phyloP scores from a whole-genome alignment of 2,888 invertebrate genomes.

The Tribolium freemani region DNA sequence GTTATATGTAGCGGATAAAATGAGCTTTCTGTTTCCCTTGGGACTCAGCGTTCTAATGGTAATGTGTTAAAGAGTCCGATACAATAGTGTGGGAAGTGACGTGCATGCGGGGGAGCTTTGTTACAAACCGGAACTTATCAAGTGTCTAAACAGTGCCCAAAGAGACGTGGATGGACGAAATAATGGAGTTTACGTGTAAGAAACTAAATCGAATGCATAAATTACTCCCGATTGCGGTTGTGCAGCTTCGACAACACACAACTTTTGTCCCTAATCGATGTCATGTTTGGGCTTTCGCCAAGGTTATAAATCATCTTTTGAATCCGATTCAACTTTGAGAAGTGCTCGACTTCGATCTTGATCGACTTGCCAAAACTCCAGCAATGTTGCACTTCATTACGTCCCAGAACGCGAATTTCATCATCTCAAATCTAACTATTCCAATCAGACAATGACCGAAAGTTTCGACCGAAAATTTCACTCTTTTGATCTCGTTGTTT shows the following conservation, averaged over 20 bases:
- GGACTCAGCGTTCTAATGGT: slow-evolving; percentile 30
- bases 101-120: slow-evolving; percentile 29
- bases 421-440: not conserved
- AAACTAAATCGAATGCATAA: slow-evolving; percentile 19
- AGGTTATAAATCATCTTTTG: not conserved
- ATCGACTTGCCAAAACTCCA: not conserved
- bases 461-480: not conserved
- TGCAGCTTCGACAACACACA: too few species aligned
- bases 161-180: slow-evolving; percentile 8
- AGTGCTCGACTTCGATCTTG: not conserved
- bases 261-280: not conserved
- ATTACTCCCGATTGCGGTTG: slow-evolving; percentile 2
- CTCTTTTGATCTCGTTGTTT: not conserved
- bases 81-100: slow-evolving; percentile 33
- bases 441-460: not conserved
- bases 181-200: slow-evolving; percentile 34
- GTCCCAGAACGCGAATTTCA: not conserved
- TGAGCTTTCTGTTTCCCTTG: slow-evolving; percentile 22
- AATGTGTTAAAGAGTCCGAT: slow-evolving; percentile 34
- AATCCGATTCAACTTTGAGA: not conserved
- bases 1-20: slow-evolving; percentile 34
- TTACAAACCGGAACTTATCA: slow-evolving; percentile 31
- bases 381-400: not conserved
- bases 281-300: not conserved
- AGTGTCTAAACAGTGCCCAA: slow-evolving; percentile 30